Evolutionary conservation across 2,113 vertebrate species (phyloP).

Genomic region (Litocranius walleri): DNA sequence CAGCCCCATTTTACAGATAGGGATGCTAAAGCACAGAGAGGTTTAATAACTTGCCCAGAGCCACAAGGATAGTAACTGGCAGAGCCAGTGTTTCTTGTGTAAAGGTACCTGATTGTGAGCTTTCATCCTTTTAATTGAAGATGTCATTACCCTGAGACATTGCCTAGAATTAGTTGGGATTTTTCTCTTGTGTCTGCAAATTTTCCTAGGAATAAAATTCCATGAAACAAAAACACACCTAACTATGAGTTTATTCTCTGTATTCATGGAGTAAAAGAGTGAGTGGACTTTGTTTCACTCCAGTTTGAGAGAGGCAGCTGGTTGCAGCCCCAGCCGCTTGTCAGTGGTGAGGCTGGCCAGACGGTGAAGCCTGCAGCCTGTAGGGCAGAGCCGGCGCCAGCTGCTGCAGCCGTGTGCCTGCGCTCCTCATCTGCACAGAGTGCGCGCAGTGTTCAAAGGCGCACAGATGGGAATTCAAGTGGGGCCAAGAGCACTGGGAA

Average conservation of each 20-base stretch:
- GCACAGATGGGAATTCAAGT: conserved; percentile 2
- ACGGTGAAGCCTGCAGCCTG: background rate
- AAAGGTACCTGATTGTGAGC: background rate
- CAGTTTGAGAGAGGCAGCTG: rapidly evolving
- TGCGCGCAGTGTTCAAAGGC: background rate
- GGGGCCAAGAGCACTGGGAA: background rate
- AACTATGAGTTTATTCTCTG: conserved; percentile 47
- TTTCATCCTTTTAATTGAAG: background rate
- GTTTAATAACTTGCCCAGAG: background rate
- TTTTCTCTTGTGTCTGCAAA: conserved; percentile 37
- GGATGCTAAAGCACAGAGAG: background rate
- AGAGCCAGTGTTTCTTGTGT: background rate
- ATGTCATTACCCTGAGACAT: conserved; percentile 24
- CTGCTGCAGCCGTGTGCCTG: rapidly evolving
- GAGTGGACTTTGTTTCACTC: background rate
- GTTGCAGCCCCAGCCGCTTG: background rate
- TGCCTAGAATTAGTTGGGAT: background rate
- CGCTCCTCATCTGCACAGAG: rapidly evolving
- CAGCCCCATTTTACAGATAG: background rate
- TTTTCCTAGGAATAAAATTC: background rate
- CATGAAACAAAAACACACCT: conserved; percentile 22
- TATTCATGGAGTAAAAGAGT: background rate
- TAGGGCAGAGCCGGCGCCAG: background rate
- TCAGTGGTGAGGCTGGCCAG: background rate
- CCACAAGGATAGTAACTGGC: background rate